Conservation (phyloP, 2,797 vertebrate species). For the Pachyuromys duprasi region DNA sequence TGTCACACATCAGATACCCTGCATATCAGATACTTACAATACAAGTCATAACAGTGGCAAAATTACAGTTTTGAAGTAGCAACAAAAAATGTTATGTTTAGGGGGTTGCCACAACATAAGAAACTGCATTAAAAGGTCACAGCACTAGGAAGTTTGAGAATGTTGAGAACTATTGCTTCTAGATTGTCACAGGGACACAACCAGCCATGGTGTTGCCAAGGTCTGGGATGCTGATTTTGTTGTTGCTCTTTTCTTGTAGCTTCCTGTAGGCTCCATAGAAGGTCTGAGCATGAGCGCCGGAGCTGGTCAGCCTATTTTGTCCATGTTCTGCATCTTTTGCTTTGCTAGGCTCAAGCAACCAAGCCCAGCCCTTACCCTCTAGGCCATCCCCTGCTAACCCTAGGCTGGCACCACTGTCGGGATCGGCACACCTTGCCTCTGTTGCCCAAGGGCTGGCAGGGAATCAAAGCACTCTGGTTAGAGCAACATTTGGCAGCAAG, state of each 20-base stretch:
- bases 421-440: conserved; percentile 78
- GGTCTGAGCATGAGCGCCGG: accelerated
- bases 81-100: not conserved
- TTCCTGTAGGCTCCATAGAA: accelerated
- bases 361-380: conserved; percentile 12
- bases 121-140: not conserved
- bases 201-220: accelerated
- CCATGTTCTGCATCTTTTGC: not conserved
- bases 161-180: too few species aligned
- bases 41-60: not conserved
- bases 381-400: not conserved
- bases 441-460: conserved; percentile 83
- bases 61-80: not conserved
- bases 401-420: not conserved
- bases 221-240: not conserved
- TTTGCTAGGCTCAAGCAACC: not conserved
- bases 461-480: conserved; percentile 83
- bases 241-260: accelerated
- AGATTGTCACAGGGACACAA: accelerated
- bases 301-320: not conserved
- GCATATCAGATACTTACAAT: not conserved
- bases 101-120: too few species aligned
- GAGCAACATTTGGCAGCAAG: conserved; percentile 81
- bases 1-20: not conserved
- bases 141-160: not conserved